Base-by-base conservation (phyloP, 2,113 vertebrate genomes). In the Deroptyus accipitrinus region DNA sequence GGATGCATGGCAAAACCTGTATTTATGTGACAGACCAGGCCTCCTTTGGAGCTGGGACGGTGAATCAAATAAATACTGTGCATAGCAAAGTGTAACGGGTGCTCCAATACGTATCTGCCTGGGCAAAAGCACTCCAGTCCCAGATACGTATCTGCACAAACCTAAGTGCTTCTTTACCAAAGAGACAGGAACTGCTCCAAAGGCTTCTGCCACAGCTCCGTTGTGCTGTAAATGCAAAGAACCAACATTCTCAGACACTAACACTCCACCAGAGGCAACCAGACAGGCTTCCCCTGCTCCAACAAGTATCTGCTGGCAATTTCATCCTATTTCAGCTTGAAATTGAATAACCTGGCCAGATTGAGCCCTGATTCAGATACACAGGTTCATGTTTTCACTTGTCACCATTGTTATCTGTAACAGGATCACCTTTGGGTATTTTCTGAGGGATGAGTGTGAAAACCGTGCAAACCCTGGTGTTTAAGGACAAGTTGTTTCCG, bases 151-250 rank as follows among this genome's bases (percentile, higher is more conserved):
- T 75, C 67, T 70, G 95, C 96, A 97, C 96, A 96, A 94, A 97
- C 96, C 97, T 97, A 96, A 93, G 89, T 91, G 59, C 97, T 97
- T 96, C 95, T 96, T 98, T 97, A 97, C 97, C 97, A 98, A 97
- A 98, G 97, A 97, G 92, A 98, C 96, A 70, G 97, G 97, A 98
- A 97, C 96, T 90, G 96, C 94, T 92, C 96, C 96, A 95, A 98
- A 94, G 92, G 97, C 51, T 95, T 97, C 97, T 91, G 97, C 97
- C 96, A 97, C 90, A 98, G 97, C 97, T 97, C 96, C 97, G 97
- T 96, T 97, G 96, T 89, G 97, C 98, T 98, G 96, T 17, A 97
- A 97, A 97, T 97, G 96, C 97, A 97, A 98, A 98, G 97, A 97
- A 96, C 93, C 95, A 33, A 97, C 74, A 97, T 90, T 83, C 92